Conservation (phyloP, 1,140 invertebrate genomes). For the Lepidurus arcticus region DNA sequence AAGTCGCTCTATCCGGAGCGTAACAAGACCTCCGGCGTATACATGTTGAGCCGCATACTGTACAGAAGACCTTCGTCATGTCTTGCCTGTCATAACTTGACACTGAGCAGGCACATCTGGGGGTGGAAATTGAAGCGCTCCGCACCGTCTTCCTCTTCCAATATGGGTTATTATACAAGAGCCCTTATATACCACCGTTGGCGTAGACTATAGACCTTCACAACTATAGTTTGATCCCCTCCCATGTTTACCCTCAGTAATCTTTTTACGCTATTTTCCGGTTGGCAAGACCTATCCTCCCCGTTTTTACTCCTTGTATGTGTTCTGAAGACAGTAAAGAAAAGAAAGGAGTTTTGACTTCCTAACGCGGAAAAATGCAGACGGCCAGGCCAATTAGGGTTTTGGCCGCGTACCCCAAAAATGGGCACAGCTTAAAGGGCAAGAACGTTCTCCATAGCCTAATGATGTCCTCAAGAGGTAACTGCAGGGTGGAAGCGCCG, state of each 20-base stretch:
- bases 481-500: background rate
- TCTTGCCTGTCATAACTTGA: conserved; percentile 19
- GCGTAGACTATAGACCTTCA: background rate
- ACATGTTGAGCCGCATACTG: no score
- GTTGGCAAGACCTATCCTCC: no score
- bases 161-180: conserved; percentile 8
- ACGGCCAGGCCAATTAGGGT: background rate
- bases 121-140: background rate
- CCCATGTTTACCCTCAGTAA: no score
- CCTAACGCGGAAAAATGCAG: conserved; percentile 12
- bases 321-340: background rate
- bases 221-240: background rate
- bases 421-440: background rate
- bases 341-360: background rate
- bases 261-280: no score
- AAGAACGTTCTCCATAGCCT: background rate
- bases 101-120: conserved; percentile 12
- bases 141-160: background rate
- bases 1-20: no score
- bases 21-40: no score
- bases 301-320: no score
- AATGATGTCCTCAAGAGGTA: conserved; percentile 21
- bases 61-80: background rate
- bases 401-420: background rate
- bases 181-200: background rate